phyloP scores from a whole-genome alignment of 2,888 invertebrate genomes.

The Xiphydria camelus region DNA sequence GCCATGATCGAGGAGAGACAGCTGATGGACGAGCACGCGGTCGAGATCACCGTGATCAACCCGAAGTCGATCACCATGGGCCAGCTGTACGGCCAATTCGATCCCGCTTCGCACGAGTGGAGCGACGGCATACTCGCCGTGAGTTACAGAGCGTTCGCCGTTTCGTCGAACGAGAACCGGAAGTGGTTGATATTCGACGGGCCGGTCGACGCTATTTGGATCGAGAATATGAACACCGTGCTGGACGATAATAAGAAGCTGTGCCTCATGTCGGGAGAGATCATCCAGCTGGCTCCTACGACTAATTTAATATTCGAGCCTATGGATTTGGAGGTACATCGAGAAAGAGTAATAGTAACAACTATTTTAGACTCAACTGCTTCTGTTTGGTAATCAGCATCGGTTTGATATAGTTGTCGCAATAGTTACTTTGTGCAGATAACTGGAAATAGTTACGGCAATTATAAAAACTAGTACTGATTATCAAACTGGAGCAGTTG shows the following conservation, averaged over 20 bases:
- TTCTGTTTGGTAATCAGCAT: too few species aligned
- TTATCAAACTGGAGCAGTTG: too few species aligned
- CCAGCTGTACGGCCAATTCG: constrained; percentile 95
- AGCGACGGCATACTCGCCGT: constrained; percentile 87
- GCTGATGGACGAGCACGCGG: constrained; percentile 75
- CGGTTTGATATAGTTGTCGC: too few species aligned
- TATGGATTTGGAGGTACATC: constrained; percentile 81
- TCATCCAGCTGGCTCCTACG: constrained; percentile 86
- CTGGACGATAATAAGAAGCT: constrained; percentile 95
- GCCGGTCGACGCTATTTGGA: constrained; percentile 95
- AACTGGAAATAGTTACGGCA: too few species aligned
- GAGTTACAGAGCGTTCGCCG: constrained; percentile 78
- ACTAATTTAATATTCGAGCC: constrained; percentile 94
- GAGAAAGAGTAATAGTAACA: too few species aligned
- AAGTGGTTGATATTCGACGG: constrained; percentile 97
- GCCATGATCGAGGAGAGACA: constrained; percentile 76
- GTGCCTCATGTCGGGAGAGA: constrained; percentile 95
- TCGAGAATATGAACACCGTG: constrained; percentile 95
- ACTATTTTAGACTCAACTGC: too few species aligned
- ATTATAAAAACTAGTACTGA: too few species aligned
- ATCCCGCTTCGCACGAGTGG: constrained; percentile 94
- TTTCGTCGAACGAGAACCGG: constrained; percentile 67
- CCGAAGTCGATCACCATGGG: constrained; percentile 97
- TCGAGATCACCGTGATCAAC: constrained; percentile 83
- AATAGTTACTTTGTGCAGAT: too few species aligned